Percentiles rank a stretch among this genome's conserved stretches.
These are phyloP conservation scores for Drosophila melanocephala DNA, from an alignment of 2,888 invertebrate genomes.

Conservation along the genomic window DNA sequence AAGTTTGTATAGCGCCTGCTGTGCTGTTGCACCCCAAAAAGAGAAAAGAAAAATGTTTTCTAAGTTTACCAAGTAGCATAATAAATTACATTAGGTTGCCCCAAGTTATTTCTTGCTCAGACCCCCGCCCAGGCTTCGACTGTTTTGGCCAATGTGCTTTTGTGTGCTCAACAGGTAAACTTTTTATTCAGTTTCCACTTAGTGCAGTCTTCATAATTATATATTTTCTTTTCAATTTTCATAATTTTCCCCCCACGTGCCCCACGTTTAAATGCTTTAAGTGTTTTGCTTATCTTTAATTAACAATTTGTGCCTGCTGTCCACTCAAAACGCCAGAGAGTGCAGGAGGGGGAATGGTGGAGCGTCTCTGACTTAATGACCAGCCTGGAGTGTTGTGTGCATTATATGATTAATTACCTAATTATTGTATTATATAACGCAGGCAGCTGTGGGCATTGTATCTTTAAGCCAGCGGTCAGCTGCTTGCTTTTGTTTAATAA, in stretches of 20 bases:
- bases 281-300: constrained; percentile 73
- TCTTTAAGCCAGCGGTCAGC: constrained; percentile 51
- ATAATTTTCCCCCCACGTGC: constrained; percentile 18
- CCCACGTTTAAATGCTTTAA: constrained; percentile 39
- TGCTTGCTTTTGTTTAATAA: constrained; percentile 57
- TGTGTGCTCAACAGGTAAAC: constrained; percentile 57
- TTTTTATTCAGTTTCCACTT: constrained; percentile 42
- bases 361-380: constrained; percentile 60
- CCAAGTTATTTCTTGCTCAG: neutral
- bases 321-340: neutral
- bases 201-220: constrained; percentile 53
- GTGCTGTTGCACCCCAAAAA: neutral
- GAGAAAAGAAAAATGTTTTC: neutral
- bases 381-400: constrained; percentile 37
- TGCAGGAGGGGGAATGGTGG: neutral
- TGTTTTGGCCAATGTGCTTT: constrained; percentile 2
- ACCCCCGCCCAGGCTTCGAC: neutral
- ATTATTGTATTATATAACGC: constrained; percentile 65
- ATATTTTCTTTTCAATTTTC: constrained; percentile 69
- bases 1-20: neutral
- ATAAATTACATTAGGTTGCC: constrained; percentile 40
- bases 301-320: constrained; percentile 51
- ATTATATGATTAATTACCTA: constrained; percentile 72
- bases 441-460: constrained; percentile 51
- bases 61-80: constrained; percentile 21